Evolutionary conservation across 2,797 vertebrate species (phyloP), one percentile per base, ranked within the genome.

Genomic region (Urosaurus nigricauda): DNA sequence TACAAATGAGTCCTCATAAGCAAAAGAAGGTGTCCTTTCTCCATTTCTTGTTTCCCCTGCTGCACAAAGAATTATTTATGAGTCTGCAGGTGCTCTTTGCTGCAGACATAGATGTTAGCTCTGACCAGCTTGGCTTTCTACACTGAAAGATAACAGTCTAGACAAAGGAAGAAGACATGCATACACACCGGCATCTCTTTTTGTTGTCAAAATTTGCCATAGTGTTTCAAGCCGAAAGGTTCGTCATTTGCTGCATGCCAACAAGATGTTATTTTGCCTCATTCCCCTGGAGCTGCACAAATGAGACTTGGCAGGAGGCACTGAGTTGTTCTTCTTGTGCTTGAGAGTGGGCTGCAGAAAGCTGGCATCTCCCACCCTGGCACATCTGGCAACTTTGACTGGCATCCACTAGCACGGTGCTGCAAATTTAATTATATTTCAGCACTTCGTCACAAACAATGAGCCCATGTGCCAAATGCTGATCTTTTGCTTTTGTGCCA

Each of bases 371-470:
- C 90, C 89, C 89, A 92, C 60, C 14, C 90, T 95, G 86, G 88
- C 79, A 94, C 91, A 95, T 94, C 95, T 96, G 91, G 87, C 87
- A 90, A 93, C 75, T 93, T 84, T 94, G 93, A 95, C 92, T 93
- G 93, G 85, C 91, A 93, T 90, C 94, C 91, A 84, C 43, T 95
- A 93, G 93, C 92, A 92, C 16, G 0, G 86, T 71, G 86, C 94
- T 95, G 88, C 89, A 95, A 95, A 96, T 92, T 95, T 95, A 95
- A 97, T 96, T 96, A 92, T 91, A 93, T 95, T 90, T 91, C 92
- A 93, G 85, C 94, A 90, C 83, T 89, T 95, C 93, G 81, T 93
- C 86, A 91, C 92, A 95, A 96, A 96, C 96, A 96, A 93, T 92
- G 94, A 92, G 90, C 89, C 79, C 82, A 87, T 86, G 92, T 93